phyloP scores from a whole-genome alignment of 1,140 invertebrate species.

The Mamestra configurata region DNA sequence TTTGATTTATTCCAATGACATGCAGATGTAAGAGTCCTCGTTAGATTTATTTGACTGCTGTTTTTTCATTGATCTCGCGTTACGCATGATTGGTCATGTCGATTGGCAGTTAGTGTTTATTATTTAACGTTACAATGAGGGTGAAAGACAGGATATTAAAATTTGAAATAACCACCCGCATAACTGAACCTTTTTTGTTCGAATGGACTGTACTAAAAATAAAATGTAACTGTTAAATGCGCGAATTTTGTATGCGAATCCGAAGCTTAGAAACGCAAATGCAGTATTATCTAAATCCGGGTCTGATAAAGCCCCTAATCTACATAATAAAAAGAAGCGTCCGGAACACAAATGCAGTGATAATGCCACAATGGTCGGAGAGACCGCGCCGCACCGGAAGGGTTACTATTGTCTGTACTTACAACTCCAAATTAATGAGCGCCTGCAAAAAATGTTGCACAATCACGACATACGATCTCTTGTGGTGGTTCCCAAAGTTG shows the following conservation, averaged over 20 bases:
- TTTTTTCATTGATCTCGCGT: conserved; percentile 81
- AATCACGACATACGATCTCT: conserved; percentile 83
- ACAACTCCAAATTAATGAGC: conserved; percentile 86
- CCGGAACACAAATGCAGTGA: conserved; percentile 80
- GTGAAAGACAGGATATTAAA: conserved; percentile 57
- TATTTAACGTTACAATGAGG: conserved; percentile 67
- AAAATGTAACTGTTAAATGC: conserved; percentile 55
- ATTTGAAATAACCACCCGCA: conserved; percentile 61
- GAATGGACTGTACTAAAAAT: conserved; percentile 34
- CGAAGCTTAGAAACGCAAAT: conserved; percentile 66
- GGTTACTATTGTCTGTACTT: conserved; percentile 81
- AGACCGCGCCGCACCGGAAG: conserved; percentile 72
- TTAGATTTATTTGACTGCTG: conserved; percentile 87
- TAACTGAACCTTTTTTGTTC: background rate
- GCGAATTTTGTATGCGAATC: conserved; percentile 63
- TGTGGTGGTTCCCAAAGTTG: conserved; percentile 70
- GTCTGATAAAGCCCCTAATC: conserved; percentile 81
- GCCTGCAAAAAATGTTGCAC: conserved; percentile 82
- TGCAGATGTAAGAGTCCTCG: conserved; percentile 86
- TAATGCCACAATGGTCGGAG: conserved; percentile 73
- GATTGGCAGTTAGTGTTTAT: conserved; percentile 83
- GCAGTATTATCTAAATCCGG: conserved; percentile 71
- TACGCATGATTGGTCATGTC: conserved; percentile 86
- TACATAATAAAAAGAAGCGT: conserved; percentile 85
- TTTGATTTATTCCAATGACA: conserved; percentile 87